phyloP scores from a whole-genome alignment of 1,140 invertebrate genomes.

The Halictus rubicundus region DNA sequence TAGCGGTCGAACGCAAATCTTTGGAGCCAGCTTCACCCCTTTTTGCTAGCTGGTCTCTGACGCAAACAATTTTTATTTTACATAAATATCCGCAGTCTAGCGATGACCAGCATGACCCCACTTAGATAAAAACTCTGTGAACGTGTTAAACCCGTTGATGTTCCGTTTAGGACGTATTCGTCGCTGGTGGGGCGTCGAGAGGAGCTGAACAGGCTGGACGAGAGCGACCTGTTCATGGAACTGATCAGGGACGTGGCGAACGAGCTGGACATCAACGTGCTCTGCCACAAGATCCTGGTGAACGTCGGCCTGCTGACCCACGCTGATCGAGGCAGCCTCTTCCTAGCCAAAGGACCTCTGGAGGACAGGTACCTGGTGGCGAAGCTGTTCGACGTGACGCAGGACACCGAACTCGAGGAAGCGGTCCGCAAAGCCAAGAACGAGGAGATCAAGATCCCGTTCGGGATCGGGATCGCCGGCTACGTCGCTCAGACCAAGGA shows the following conservation, averaged over 20 bases:
- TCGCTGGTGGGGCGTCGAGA: slow-evolving; percentile 78
- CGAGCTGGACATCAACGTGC: slow-evolving; percentile 94
- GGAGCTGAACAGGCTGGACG: slow-evolving; percentile 85
- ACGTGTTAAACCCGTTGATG: too few relatives aligned
- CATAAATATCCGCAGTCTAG: too few relatives aligned
- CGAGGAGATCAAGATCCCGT: slow-evolving; percentile 92
- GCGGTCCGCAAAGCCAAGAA: slow-evolving; percentile 85
- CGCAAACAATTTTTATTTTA: too few relatives aligned
- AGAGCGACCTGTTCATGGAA: slow-evolving; percentile 94
- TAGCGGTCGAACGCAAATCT: too few relatives aligned
- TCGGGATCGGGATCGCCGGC: slow-evolving; percentile 94
- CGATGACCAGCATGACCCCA: too few relatives aligned
- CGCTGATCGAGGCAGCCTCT: slow-evolving; percentile 93
- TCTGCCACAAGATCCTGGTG: slow-evolving; percentile 96
- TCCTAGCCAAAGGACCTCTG: slow-evolving; percentile 90
- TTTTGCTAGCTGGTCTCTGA: too few relatives aligned
- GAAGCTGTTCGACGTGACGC: slow-evolving; percentile 95
- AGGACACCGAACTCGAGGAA: slow-evolving; percentile 91
- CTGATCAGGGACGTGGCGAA: slow-evolving; percentile 95
- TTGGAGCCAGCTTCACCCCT: too few relatives aligned
- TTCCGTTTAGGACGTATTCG: slow-evolving; percentile 68
- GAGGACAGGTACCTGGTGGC: slow-evolving; percentile 91
- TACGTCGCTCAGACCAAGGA: slow-evolving; percentile 93
- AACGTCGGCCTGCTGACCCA: slow-evolving; percentile 93
- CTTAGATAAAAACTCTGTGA: too few relatives aligned